Conservation (phyloP, 2,888 invertebrate species). For the Litoditis marina region DNA sequence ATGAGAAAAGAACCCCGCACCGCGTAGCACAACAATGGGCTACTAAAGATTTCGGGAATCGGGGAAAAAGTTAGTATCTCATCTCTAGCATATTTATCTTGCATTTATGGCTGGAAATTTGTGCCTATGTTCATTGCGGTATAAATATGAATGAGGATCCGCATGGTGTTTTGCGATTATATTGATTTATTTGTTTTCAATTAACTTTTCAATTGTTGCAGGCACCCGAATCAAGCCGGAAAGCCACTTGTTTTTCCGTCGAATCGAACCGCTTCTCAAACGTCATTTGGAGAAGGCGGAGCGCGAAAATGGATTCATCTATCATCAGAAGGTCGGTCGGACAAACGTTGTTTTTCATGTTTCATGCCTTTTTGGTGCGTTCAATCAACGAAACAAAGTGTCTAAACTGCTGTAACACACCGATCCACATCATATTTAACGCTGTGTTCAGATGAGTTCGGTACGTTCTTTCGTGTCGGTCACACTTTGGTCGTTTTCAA, state of each 20-base stretch:
- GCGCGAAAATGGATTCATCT: slow-evolving; percentile 71
- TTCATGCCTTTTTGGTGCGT: neutral
- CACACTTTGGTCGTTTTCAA: too few species aligned
- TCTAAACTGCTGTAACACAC: too few species aligned
- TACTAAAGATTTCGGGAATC: too few species aligned
- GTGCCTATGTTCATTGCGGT: neutral
- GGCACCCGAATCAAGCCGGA: slow-evolving; percentile 67
- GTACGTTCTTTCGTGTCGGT: too few species aligned
- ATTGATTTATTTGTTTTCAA: neutral
- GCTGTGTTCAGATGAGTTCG: too few species aligned
- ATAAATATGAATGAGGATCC: neutral
- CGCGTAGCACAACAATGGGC: too few species aligned
- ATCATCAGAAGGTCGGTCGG: slow-evolving; percentile 67
- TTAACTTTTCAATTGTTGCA: slow-evolving; percentile 12
- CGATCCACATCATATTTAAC: neutral
- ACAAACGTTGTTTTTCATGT: neutral
- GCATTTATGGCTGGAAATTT: neutral
- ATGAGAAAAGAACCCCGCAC: too few species aligned
- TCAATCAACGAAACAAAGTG: too few species aligned
- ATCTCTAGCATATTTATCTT: too few species aligned
- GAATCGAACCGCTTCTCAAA: slow-evolving; percentile 67
- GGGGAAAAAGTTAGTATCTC: too few species aligned
- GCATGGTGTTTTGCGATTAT: neutral
- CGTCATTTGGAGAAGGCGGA: slow-evolving; percentile 71
- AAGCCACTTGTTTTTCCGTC: slow-evolving; percentile 69